These are phyloP conservation scores for Ceratosolen fusciceps DNA, from an alignment of 1,140 invertebrate genomes.

Conservation along the genomic window DNA sequence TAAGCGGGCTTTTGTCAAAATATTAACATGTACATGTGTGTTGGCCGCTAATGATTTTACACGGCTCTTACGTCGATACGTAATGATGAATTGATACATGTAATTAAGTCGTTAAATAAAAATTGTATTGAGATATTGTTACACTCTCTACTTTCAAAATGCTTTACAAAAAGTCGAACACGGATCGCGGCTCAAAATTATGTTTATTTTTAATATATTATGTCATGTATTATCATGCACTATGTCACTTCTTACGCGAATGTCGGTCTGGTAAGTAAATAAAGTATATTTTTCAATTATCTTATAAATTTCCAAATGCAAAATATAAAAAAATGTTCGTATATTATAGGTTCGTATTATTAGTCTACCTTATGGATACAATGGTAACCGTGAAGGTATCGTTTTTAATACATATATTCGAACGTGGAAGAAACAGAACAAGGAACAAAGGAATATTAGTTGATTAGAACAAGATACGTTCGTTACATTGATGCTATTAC, in stretches of 20 bases:
- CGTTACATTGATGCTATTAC: slow-evolving; percentile 34
- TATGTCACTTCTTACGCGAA: neutral
- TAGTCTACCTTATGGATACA: no score
- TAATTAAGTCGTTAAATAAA: neutral
- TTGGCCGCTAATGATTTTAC: neutral
- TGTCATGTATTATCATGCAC: no score
- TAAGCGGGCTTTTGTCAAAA: neutral
- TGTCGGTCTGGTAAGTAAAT: no score
- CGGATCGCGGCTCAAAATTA: no score
- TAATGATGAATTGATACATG: neutral
- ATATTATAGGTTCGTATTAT: no score
- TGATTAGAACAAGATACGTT: slow-evolving; percentile 34
- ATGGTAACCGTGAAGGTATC: neutral
- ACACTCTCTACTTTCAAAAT: neutral
- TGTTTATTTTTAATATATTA: no score
- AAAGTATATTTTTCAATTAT: no score
- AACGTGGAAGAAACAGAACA: neutral
- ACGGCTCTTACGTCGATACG: neutral
- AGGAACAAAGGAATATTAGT: slow-evolving; percentile 24
- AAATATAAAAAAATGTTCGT: no score
- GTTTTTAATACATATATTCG: neutral
- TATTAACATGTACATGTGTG: neutral
- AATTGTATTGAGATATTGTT: neutral
- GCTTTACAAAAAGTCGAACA: neutral
- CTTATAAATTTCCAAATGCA: no score